phyloP scores from a whole-genome alignment of 1,140 invertebrate species.

The fruit fly (Drosophila melanogaster) region DNA sequence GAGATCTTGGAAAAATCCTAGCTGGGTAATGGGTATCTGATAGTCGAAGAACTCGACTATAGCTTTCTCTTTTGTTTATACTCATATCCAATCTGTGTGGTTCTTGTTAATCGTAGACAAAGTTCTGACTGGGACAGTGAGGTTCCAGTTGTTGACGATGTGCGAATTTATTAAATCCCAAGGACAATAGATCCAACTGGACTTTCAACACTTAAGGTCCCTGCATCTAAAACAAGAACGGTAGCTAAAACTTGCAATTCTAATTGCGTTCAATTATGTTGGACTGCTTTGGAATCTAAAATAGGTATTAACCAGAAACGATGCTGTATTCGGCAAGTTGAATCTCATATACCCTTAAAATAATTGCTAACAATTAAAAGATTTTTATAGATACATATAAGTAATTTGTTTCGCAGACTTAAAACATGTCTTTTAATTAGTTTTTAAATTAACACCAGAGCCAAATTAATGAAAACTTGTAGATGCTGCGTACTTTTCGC shows the following conservation, averaged over 20 bases:
- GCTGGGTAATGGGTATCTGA: too few species aligned
- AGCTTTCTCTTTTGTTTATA: constrained; percentile 2
- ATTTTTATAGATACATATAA: too few species aligned
- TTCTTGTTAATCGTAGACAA: constrained; percentile 35
- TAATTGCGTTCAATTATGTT: not conserved
- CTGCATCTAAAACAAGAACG: not conserved
- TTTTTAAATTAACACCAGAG: too few species aligned
- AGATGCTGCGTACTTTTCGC: constrained; percentile 6
- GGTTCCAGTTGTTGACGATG: constrained; percentile 5
- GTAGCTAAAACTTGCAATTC: not conserved
- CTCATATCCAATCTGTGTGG: constrained; percentile 10
- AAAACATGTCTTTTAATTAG: not conserved
- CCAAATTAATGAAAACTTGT: not conserved
- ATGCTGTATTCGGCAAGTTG: too few species aligned
- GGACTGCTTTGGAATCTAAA: too few species aligned
- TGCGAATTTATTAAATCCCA: not conserved
- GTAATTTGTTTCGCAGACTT: too few species aligned
- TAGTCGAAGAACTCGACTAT: too few species aligned
- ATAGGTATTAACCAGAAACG: too few species aligned
- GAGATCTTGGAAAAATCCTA: too few species aligned
- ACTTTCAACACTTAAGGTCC: not conserved
- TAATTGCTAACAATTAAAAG: too few species aligned
- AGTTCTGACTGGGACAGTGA: not conserved
- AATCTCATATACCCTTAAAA: too few species aligned
- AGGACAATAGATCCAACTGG: not conserved